Base-by-base conservation (phyloP, 1,140 invertebrate genomes). In the Bombus vancouverensis region DNA sequence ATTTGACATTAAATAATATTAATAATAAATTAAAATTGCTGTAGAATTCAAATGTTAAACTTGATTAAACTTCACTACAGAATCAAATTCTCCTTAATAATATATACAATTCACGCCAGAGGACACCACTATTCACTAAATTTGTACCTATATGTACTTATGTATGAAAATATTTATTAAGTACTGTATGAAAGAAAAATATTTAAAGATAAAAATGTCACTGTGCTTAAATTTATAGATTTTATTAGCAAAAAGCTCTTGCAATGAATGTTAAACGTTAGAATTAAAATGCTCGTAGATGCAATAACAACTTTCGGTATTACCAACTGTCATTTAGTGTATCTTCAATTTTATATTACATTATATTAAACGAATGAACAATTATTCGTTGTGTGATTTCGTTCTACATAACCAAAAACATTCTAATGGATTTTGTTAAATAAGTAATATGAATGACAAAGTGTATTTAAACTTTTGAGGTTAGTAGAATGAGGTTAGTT, bases 331-430 rank as follows among this genome's bases (percentile, higher is more conserved):
- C 1, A 44, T 39, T 42, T 22, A 32, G 3, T 42, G 32, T 37
- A 28, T 77, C 2, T 70, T 47, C 70, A 77, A 70, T 70, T 70
- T 59, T 39, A 39, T 57, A 47, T 42, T 5, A 28, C 18, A 2
- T 22, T 68, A 39, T 77, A 53, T 57, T 78, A 78, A 39, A 47
- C 10, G 2, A 82, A 53, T 82, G 47, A 75, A 75, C n/a, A 28
- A 15, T 37, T 53, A 32, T n/a, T 71, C 47, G 3, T 47, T 65
- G 10, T 13, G 22, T 34, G 37, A 44, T 34, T 44, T 59, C 2
- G 22, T 15, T 37, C 13, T 39, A 53, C 32, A 34, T n/a, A 72
- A 47, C 5, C 1, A 66, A 53, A 42, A 53, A 57, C 15, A 73
- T 25, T 34, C 8, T 39, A 39, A 59, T 66, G 42, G 37, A 6